A percentile compares a stretch with the other conserved stretches of the same genome.
These are phyloP conservation scores for Trichacis sp. DNA, from an alignment of 2,888 invertebrate genomes.

Conservation along the genomic window DNA sequence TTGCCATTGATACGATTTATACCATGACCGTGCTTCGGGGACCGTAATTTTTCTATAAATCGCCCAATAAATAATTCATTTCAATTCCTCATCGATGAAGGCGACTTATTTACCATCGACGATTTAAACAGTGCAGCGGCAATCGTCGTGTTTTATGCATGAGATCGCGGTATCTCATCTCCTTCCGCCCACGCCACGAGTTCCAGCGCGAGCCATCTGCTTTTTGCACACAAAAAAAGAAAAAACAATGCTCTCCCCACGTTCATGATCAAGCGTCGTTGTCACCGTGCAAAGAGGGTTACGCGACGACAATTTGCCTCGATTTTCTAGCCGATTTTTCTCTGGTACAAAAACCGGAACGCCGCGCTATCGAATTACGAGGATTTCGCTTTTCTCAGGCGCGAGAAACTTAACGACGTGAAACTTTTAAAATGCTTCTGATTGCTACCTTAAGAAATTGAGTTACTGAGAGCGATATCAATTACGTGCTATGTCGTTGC, in stretches of 20 bases:
- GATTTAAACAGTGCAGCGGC: conserved; percentile 39
- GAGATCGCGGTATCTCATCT: conserved; percentile 49
- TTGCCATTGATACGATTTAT: too few relatives aligned
- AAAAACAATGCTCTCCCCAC: conserved; percentile 29
- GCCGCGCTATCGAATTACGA: conserved; percentile 21
- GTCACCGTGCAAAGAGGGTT: too few relatives aligned
- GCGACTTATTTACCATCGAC: background rate
- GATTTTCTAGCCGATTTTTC: too few relatives aligned
- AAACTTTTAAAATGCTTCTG: conserved; percentile 6
- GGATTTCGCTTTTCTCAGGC: conserved; percentile 11
- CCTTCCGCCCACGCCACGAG: conserved; percentile 48
- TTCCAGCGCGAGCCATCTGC: conserved; percentile 36
- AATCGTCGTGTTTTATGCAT: conserved; percentile 51
- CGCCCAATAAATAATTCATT: background rate
- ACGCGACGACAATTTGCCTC: too few relatives aligned
- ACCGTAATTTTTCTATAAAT: background rate
- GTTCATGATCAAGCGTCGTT: background rate
- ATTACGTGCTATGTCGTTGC: conserved; percentile 4
- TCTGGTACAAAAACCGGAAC: conserved; percentile 3
- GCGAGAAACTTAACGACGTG: conserved; percentile 1
- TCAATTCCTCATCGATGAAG: background rate
- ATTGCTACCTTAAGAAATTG: conserved; percentile 8
- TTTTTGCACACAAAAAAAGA: conserved; percentile 32
- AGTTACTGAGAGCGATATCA: conserved; percentile 5
- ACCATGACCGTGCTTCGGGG: too few relatives aligned